Percentiles rank a stretch among this genome's conserved stretches.
These are phyloP conservation scores for Subanguina moxae DNA, from an alignment of 1,140 invertebrate genomes.

Conservation along the genomic window DNA sequence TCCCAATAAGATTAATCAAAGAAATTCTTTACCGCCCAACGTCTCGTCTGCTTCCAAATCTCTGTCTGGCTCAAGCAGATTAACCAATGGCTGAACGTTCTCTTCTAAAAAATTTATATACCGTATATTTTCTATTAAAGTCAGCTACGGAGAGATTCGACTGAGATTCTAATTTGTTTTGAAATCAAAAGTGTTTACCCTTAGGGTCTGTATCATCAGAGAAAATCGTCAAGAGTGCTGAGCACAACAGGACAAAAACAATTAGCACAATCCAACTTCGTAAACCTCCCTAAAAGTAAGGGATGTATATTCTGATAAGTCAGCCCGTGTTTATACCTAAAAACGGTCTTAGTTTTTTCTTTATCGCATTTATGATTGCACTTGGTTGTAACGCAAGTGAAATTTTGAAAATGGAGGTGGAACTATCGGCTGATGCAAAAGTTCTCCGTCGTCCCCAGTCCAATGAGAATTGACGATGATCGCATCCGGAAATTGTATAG, in stretches of 20 bases:
- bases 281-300: slow-evolving; percentile 43
- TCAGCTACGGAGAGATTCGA: too few relatives aligned
- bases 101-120: slow-evolving; percentile 3
- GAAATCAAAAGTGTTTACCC: slow-evolving; percentile 4
- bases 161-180: too few relatives aligned
- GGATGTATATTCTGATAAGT: too few relatives aligned
- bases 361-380: too few relatives aligned
- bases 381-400: too few relatives aligned
- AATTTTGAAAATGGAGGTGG: too few relatives aligned
- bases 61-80: neutral
- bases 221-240: slow-evolving; percentile 49
- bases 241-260: slow-evolving; percentile 50
- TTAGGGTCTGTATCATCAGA: slow-evolving; percentile 43
- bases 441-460: too few relatives aligned
- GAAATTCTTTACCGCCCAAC: neutral
- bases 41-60: slow-evolving; percentile 1
- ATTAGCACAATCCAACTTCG: slow-evolving; percentile 42
- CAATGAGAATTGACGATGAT: too few relatives aligned
- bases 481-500: too few relatives aligned
- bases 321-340: too few relatives aligned
- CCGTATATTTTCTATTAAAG: too few relatives aligned
- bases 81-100: slow-evolving; percentile 4
- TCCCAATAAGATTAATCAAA: neutral
- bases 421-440: neutral
- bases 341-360: too few relatives aligned